These are phyloP conservation scores for Montipora sp. DNA, from an alignment of 64 coral and sea anemone genomes.

Conservation along the genomic window DNA sequence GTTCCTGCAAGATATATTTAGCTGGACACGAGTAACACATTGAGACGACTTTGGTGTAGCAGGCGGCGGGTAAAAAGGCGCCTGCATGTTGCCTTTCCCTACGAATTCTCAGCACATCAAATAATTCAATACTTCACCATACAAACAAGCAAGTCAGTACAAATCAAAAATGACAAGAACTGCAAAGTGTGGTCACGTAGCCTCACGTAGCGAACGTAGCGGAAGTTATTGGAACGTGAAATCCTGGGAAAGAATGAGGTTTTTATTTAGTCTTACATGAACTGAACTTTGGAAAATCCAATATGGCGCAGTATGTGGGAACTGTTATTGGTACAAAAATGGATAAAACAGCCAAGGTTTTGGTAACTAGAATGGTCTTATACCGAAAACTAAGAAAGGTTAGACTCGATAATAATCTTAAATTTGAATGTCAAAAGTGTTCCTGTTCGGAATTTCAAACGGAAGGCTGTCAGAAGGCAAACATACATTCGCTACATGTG, in stretches of 20 bases:
- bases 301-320: slow-evolving; percentile 99
- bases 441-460: neutral
- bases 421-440: neutral
- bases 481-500: too few relatives aligned
- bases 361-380: slow-evolving; percentile 93
- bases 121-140: neutral
- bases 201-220: too few relatives aligned
- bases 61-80: neutral
- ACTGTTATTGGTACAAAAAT: slow-evolving; percentile 99
- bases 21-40: slow-evolving; percentile 83
- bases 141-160: too few relatives aligned
- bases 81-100: slow-evolving; percentile 23
- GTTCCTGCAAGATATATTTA: slow-evolving; percentile 94
- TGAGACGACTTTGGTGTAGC: slow-evolving; percentile 50
- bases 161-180: too few relatives aligned
- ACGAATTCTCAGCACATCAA: neutral
- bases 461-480: too few relatives aligned
- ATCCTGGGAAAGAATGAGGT: too few relatives aligned
- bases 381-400: slow-evolving; percentile 93
- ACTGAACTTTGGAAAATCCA: neutral
- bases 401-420: neutral
- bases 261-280: neutral
- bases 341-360: slow-evolving; percentile 98
- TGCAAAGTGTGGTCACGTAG: too few relatives aligned
- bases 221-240: too few relatives aligned